Evolutionary conservation across 2,888 invertebrate genomes (phyloP), one percentile per base, ranked within the genome.

Genomic region (Epistrophe eligans): DNA sequence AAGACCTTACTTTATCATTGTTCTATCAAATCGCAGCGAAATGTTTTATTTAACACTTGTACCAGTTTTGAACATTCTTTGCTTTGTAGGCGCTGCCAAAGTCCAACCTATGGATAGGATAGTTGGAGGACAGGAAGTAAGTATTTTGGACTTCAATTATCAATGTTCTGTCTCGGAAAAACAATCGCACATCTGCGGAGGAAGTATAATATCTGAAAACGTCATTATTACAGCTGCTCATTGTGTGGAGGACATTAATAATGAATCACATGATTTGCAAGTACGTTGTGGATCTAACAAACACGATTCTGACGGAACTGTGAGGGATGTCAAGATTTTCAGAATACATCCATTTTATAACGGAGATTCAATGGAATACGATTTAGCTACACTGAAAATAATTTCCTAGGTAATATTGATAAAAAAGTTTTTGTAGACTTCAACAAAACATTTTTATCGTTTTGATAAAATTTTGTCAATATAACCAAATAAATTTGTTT

Each of bases 161-260:
- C 70, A 55, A 55, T 10, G 3, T 1, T 70, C 70, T 28, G 1
- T 70, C 0, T 1, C 11, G 28, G 70, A 70, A 70, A 7, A 70
- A 2, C 24, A 19, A 28, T 35, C 52, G 3, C 70, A 70, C 55
- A 11, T 55, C 2, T 70, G 70, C n/a, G 70, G 70, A 40, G 7
- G 70, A 40, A 55, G 38, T n/a, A 6, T 70, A n/a, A 5, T 55
- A 15, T 24, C 38, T 0, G 1, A 1, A 55, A 24, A 5, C 2
- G 2, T 9, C 7, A 7, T 70, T 2, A 0, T 55, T 2, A 70
- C 52, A 0, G 70, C 70, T 28, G 55, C 24, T 55, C 70, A 70
- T 55, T 70, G 70, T 5, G 0, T 70, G 0, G 70, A 55, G 0
- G 40, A 38, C 9, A 35, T 50, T 13, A 1, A 50, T 8, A 38